A percentile compares a stretch with the other conserved stretches of the same genome.
Conservation (phyloP, 2,113 vertebrate genomes). For the Coryphaenoides rupestris region DNA sequence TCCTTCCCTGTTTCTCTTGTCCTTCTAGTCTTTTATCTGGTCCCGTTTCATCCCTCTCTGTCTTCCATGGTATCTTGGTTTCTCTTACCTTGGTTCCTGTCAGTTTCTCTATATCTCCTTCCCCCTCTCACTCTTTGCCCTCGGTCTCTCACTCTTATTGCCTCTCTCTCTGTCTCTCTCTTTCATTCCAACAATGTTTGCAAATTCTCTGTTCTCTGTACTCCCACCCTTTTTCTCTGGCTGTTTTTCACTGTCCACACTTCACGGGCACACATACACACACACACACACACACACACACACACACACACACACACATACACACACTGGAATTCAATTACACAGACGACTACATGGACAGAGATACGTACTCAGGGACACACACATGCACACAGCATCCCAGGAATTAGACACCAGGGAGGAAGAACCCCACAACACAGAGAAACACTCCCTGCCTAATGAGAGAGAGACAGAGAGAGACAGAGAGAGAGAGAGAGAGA, state of each 20-base stretch:
- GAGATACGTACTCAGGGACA: neutral
- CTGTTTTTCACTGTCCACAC: neutral
- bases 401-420: neutral
- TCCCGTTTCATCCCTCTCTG: neutral
- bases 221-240: neutral
- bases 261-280: no score
- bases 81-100: no score
- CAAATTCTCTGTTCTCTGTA: neutral
- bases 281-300: neutral
- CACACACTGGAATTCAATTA: neutral
- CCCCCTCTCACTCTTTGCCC: no score
- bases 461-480: neutral
- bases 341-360: neutral
- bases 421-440: neutral
- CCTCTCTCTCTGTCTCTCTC: neutral
- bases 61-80: no score
- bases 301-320: conserved; percentile 12
- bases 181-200: conserved; percentile 1
- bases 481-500: neutral
- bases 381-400: conserved; percentile 2
- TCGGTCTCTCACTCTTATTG: conserved; percentile 26
- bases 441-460: neutral
- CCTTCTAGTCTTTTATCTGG: neutral
- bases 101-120: no score
- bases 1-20: neutral